phyloP scores from a whole-genome alignment of 2,797 vertebrate species.

The Smutsia temminckii region DNA sequence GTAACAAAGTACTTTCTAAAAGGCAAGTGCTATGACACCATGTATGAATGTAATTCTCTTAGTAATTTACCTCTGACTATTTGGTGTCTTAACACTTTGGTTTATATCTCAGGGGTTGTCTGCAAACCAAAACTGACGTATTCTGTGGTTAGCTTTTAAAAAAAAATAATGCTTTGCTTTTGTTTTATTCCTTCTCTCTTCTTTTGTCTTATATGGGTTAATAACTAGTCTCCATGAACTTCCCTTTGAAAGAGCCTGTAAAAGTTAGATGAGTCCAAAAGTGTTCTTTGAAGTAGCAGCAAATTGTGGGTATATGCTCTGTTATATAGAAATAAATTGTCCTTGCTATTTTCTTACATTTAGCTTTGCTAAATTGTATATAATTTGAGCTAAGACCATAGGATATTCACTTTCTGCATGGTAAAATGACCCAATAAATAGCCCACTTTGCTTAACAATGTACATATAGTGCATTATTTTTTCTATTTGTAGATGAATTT shows the following conservation, averaged over 20 bases:
- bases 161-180: constrained; percentile 78
- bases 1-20: constrained; percentile 82
- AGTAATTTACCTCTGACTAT: constrained; percentile 85
- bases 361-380: constrained; percentile 89
- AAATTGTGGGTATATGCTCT: constrained; percentile 83
- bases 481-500: constrained; percentile 85
- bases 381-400: constrained; percentile 88
- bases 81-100: constrained; percentile 85
- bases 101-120: constrained; percentile 87
- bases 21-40: constrained; percentile 83
- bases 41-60: constrained; percentile 83
- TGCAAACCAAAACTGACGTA: constrained; percentile 87
- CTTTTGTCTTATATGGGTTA: constrained; percentile 73
- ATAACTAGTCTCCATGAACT: constrained; percentile 85
- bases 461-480: constrained; percentile 86
- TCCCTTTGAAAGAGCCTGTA: constrained; percentile 86
- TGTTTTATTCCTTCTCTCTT: constrained; percentile 76
- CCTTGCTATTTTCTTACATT: constrained; percentile 90
- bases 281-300: constrained; percentile 89
- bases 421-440: constrained; percentile 84
- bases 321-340: constrained; percentile 80
- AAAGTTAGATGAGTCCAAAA: constrained; percentile 81
- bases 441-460: constrained; percentile 84
- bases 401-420: constrained; percentile 87
- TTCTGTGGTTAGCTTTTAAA: constrained; percentile 80